Percentiles rank a stretch among this genome's conserved stretches.
phyloP scores from a whole-genome alignment of 1,140 invertebrate genomes.

The Metaphire vulgaris region DNA sequence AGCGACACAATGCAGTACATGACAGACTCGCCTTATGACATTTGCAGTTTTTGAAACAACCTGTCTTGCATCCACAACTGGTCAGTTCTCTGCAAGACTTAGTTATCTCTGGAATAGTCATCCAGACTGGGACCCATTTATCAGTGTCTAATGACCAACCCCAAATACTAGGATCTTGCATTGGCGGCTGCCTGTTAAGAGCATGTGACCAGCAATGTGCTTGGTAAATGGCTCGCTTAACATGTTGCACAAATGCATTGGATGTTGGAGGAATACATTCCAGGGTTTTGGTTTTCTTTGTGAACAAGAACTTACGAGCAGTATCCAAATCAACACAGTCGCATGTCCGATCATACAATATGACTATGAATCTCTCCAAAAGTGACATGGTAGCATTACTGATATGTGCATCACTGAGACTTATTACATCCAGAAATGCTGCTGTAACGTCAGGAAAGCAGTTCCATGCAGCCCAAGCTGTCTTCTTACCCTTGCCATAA shows the following conservation, averaged over 20 bases:
- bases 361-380: slow-evolving; percentile 26
- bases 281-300: neutral
- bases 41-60: slow-evolving; percentile 17
- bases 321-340: neutral
- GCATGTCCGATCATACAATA: slow-evolving; percentile 26
- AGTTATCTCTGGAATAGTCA: slow-evolving; percentile 17
- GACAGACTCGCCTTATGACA: slow-evolving; percentile 15
- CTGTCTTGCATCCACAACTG: slow-evolving; percentile 25
- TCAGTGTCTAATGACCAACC: neutral
- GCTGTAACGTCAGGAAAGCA: slow-evolving; percentile 31
- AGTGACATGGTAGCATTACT: neutral
- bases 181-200: neutral
- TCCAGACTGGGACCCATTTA: slow-evolving; percentile 14
- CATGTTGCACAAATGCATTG: neutral
- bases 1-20: slow-evolving; percentile 22
- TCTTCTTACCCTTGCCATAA: slow-evolving; percentile 33
- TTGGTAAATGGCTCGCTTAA: slow-evolving; percentile 1
- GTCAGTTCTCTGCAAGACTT: slow-evolving; percentile 18
- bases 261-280: neutral
- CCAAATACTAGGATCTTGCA: slow-evolving; percentile 4
- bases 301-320: neutral
- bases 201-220: neutral
- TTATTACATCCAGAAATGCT: slow-evolving; percentile 25
- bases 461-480: slow-evolving; percentile 34
- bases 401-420: neutral